These are phyloP conservation scores for Malurus splendens DNA, from an alignment of 2,797 vertebrate genomes.

Conservation along the genomic window DNA sequence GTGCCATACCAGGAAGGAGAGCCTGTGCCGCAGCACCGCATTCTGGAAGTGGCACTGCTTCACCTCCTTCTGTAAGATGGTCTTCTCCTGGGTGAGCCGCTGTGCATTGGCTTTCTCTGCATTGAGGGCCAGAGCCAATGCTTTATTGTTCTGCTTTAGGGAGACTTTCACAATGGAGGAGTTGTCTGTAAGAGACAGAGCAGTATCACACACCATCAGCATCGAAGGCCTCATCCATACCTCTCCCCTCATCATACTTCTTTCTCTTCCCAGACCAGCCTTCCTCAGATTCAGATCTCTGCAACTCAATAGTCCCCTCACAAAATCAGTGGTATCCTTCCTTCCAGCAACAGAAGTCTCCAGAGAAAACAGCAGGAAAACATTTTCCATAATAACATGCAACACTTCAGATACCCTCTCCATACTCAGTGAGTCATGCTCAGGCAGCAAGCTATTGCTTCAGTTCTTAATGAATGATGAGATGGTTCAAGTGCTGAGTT, in stretches of 20 bases:
- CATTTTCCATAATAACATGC: not conserved
- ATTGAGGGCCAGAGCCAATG: slow-evolving; percentile 65
- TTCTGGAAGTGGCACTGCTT: slow-evolving; percentile 59
- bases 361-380: not conserved
- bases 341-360: not conserved
- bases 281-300: not conserved
- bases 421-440: not conserved
- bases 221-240: not conserved
- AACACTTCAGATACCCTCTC: not conserved
- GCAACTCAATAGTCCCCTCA: not conserved
- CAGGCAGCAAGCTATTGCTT: not conserved
- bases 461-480: not conserved
- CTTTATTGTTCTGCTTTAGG: slow-evolving; percentile 67
- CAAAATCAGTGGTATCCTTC: not conserved
- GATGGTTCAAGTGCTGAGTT: not conserved
- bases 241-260: not conserved
- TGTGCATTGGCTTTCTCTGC: slow-evolving; percentile 40
- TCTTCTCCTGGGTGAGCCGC: slow-evolving; percentile 48
- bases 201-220: not conserved
- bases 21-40: slow-evolving; percentile 43
- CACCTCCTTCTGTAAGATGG: slow-evolving; percentile 62
- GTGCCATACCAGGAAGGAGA: slow-evolving; percentile 41
- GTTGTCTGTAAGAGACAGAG: slow-evolving; percentile 49
- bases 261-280: not conserved
- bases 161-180: slow-evolving; percentile 64